Conservation (phyloP, 2,113 vertebrate species). For the Engraulis encrasicolus region DNA sequence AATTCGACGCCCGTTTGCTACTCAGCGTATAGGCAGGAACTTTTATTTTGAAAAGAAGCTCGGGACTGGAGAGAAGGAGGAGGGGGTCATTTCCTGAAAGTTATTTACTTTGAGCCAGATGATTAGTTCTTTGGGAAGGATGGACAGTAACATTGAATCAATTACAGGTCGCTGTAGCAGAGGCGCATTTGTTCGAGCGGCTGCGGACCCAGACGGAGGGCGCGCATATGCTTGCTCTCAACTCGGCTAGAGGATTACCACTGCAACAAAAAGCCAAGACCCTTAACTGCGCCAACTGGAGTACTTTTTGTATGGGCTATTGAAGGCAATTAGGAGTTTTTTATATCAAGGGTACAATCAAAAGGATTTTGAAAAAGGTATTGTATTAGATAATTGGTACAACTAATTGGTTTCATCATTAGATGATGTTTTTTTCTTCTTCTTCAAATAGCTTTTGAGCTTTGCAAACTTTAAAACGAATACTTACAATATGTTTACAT, state of each 20-base stretch:
- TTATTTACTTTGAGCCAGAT: conserved; percentile 95
- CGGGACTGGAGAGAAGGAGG: conserved; percentile 49
- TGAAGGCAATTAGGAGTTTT: conserved; percentile 64
- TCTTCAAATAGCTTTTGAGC: background rate
- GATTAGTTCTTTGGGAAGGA: conserved; percentile 89
- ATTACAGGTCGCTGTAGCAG: conserved; percentile 86
- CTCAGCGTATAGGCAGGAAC: conserved; percentile 53
- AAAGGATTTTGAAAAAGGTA: conserved; percentile 69
- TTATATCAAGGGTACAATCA: conserved; percentile 53
- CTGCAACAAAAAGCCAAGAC: conserved; percentile 61
- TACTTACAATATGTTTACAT: background rate
- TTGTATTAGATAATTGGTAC: conserved; percentile 53
- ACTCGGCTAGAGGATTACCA: conserved; percentile 69
- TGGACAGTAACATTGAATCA: conserved; percentile 93
- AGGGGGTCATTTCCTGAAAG: conserved; percentile 89
- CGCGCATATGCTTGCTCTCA: conserved; percentile 73
- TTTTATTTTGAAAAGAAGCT: conserved; percentile 86
- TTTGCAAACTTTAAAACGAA: conserved; percentile 25
- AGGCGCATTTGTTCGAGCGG: conserved; percentile 79
- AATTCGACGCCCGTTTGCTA: conserved; percentile 54
- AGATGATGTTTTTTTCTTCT: conserved; percentile 5
- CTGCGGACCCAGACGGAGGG: conserved; percentile 72
- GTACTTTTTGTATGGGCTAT: conserved; percentile 42
- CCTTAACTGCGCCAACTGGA: conserved; percentile 61
- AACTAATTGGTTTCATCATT: conserved; percentile 42